Percentiles rank a stretch among this genome's conserved stretches.
Conservation (phyloP, 2,888 invertebrate species). For the Apodemia duryi region DNA sequence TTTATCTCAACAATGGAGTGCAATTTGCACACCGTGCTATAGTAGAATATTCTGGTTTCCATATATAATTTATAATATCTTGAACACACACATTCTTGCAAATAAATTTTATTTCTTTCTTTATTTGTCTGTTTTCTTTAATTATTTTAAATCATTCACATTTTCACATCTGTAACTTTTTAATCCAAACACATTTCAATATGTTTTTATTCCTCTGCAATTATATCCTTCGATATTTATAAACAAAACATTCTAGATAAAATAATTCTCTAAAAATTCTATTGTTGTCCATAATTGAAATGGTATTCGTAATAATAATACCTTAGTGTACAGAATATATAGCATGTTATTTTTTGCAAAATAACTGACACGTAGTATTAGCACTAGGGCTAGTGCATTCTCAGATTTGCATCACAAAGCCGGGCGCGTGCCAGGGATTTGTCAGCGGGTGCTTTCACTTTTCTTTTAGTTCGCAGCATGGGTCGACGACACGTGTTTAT, state of each 20-base stretch:
- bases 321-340: background rate
- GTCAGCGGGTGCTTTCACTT: constrained; percentile 59
- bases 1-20: background rate
- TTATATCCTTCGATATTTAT: too few relatives aligned
- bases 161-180: too few relatives aligned
- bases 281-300: background rate
- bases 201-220: too few relatives aligned
- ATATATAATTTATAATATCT: background rate
- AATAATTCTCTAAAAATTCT: background rate
- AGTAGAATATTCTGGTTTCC: background rate
- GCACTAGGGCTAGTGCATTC: constrained; percentile 38
- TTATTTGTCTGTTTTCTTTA: too few relatives aligned
- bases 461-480: constrained; percentile 45
- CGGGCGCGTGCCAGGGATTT: constrained; percentile 47
- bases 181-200: too few relatives aligned
- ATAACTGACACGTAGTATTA: background rate
- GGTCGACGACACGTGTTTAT: constrained; percentile 44
- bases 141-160: too few relatives aligned
- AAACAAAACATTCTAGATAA: too few relatives aligned
- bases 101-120: background rate
- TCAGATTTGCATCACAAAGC: constrained; percentile 42
- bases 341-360: background rate
- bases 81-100: background rate
- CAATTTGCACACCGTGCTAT: background rate
- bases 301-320: background rate